Conservation (phyloP, 2,888 invertebrate species). For the Uropetala carovei region DNA sequence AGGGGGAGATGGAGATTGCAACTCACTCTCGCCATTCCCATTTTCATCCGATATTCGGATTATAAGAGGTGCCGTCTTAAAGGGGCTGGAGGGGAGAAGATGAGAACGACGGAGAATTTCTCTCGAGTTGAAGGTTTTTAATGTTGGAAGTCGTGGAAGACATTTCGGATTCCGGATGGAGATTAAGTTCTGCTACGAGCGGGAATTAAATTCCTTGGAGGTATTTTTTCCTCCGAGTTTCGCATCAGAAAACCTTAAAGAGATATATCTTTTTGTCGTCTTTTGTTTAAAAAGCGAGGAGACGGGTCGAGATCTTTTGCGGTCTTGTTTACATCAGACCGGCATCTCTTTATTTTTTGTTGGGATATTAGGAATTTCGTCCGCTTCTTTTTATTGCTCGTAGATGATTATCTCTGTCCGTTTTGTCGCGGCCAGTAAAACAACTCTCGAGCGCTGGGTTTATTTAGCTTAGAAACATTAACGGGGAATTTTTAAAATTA, state of each 20-base stretch:
- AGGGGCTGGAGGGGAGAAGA: background rate
- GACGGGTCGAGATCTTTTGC: no score
- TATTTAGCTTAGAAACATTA: slow-evolving; percentile 5
- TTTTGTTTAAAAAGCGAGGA: no score
- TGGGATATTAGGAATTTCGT: background rate
- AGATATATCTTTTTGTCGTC: no score
- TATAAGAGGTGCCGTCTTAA: background rate
- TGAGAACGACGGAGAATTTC: background rate
- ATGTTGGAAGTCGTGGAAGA: background rate
- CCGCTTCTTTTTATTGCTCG: background rate
- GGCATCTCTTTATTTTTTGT: no score
- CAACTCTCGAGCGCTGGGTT: slow-evolving; percentile 32
- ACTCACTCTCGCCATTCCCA: background rate
- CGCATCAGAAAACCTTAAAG: background rate
- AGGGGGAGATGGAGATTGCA: background rate
- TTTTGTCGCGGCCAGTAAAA: background rate
- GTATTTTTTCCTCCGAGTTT: background rate
- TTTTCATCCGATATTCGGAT: background rate
- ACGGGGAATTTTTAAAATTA: background rate
- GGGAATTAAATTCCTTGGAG: background rate
- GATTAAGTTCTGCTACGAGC: background rate
- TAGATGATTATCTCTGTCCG: slow-evolving; percentile 33
- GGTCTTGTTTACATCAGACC: no score
- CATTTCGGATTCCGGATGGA: background rate
- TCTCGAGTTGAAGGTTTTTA: background rate